A percentile compares a stretch with the other conserved stretches of the same genome.
These are phyloP conservation scores for Thereva nobilitata DNA, from an alignment of 2,888 invertebrate species.

Conservation along the genomic window DNA sequence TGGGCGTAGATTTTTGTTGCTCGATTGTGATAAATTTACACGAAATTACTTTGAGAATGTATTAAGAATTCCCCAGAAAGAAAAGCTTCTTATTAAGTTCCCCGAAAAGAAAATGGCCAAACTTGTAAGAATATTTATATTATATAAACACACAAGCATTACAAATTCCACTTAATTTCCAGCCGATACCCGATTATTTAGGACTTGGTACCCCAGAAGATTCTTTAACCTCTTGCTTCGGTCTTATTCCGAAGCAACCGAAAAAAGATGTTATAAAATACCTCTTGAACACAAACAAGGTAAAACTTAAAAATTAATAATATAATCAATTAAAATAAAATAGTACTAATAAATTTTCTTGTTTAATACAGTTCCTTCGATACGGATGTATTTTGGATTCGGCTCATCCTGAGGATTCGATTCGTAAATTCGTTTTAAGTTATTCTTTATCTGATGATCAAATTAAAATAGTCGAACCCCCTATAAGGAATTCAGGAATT, in stretches of 20 bases:
- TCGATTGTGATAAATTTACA: conserved; percentile 81
- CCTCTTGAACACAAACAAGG: conserved; percentile 72
- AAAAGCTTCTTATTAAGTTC: conserved; percentile 52
- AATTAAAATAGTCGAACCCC: conserved; percentile 74
- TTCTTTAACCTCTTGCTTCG: conserved; percentile 72
- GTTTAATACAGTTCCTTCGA: conserved; percentile 65
- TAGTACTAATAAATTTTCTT: conserved; percentile 1
- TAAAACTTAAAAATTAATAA: conserved; percentile 45
- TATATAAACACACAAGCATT: not conserved
- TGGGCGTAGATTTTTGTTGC: conserved; percentile 73
- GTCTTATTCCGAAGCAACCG: conserved; percentile 72
- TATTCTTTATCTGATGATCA: conserved; percentile 78
- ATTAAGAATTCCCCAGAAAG: conserved; percentile 43
- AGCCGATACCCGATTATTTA: conserved; percentile 43
- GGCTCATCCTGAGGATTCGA: conserved; percentile 76
- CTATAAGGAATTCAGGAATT: conserved; percentile 75
- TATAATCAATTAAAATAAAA: conserved; percentile 4
- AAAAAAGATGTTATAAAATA: conserved; percentile 76
- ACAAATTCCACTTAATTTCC: conserved; percentile 1
- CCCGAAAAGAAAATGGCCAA: conserved; percentile 45
- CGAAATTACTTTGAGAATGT: conserved; percentile 69
- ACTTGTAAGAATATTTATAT: conserved; percentile 40
- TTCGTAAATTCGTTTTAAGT: conserved; percentile 74
- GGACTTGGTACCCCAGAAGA: conserved; percentile 76
- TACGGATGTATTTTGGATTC: conserved; percentile 79